Evolutionary conservation across 1,140 invertebrate species (phyloP), one percentile per base, ranked within the genome.

Genomic region (Leptopilina clavipes): DNA sequence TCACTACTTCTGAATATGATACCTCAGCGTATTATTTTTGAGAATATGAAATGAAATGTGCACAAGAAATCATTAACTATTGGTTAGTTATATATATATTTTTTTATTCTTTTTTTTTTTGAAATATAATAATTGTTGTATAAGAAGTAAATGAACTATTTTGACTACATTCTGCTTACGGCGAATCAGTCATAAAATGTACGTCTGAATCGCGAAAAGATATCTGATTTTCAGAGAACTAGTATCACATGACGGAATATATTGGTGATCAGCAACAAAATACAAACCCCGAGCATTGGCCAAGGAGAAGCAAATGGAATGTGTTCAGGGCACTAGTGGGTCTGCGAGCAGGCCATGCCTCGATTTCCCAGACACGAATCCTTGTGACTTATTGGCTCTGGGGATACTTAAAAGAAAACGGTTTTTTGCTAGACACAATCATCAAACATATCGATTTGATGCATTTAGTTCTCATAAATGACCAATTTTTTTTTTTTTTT

Each of bases 241-340:
- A 81, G 78, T 85, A 83, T 83, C 83, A 82, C 82, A 84, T 81
- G 84, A 81, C 82, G 84, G 84, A 85, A 84, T 84, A 83, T 87
- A 87, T 87, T 87, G 86, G 83, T 87, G 86, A 87, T 87, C 86
- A 87, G 86, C 86, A 87, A 87, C 86, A 87, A 84, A 87, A 87
- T 87, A 87, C 86, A 87, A 87, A 87, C 86, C 86, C 86, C 86
- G 86, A 87, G 85, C 85, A 87, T 86, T 87, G 86, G 86, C 86
- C 86, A 86, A 87, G 86, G 86, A 86, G 86, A 86, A 87, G 86
- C 85, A 84, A 87, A 87, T 86, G 86, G 86, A 86, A 86, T 87
- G 85, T 86, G 86, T 86, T 86, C 85, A 87, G 86, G 85, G 86
- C 86, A 86, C 86, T 87, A 87, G 86, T 87, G 86, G 84, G 86